These are phyloP conservation scores for Dione juno DNA, from an alignment of 2,888 invertebrate genomes.

Conservation along the genomic window DNA sequence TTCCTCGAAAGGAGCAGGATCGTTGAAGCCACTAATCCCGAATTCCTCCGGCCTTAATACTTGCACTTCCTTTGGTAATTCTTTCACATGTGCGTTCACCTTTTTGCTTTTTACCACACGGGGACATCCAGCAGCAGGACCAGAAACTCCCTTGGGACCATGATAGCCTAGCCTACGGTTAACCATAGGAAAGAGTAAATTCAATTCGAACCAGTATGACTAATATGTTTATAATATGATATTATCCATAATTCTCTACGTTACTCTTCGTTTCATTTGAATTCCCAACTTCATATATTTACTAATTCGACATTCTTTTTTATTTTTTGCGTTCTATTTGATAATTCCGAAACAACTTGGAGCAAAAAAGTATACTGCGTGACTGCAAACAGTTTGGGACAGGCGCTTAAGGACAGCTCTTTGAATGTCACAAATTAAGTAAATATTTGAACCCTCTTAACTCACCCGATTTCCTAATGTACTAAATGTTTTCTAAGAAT, in stretches of 20 bases:
- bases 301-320: background rate
- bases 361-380: slow-evolving; percentile 44
- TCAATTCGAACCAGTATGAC: too few species aligned
- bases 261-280: background rate
- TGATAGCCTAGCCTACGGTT: too few species aligned
- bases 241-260: background rate
- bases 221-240: too few species aligned
- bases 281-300: background rate
- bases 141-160: too few species aligned
- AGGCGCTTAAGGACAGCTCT: slow-evolving; percentile 52
- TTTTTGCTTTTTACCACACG: too few species aligned
- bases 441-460: slow-evolving; percentile 46
- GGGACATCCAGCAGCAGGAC: too few species aligned
- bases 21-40: too few species aligned
- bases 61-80: too few species aligned
- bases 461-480: slow-evolving; percentile 38
- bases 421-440: slow-evolving; percentile 54
- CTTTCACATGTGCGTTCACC: too few species aligned
- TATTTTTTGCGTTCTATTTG: slow-evolving; percentile 26
- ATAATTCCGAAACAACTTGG: slow-evolving; percentile 22
- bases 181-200: too few species aligned
- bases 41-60: too few species aligned
- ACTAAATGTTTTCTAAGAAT: slow-evolving; percentile 39
- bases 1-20: too few species aligned
- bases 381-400: slow-evolving; percentile 40